Percentiles rank a stretch among this genome's conserved stretches.
Evolutionary conservation across 2,888 invertebrate genomes (phyloP).

Genomic region (Alentia gelatinosa): DNA sequence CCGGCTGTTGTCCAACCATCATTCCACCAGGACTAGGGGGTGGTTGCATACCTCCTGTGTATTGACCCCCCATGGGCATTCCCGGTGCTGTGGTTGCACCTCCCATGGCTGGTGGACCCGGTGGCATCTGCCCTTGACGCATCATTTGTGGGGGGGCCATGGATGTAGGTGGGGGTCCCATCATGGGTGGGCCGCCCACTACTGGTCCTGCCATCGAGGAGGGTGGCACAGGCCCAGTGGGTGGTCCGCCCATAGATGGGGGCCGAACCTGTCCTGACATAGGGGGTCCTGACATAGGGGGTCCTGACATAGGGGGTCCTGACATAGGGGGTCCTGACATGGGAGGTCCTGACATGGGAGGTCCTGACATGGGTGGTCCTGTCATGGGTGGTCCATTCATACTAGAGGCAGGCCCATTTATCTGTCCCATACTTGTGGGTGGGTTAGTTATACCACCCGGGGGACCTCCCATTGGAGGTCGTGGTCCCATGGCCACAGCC

Average conservation of each 20-base stretch:
- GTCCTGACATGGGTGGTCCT: conserved; percentile 12
- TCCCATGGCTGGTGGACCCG: not conserved
- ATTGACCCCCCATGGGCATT: not conserved
- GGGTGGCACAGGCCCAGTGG: not conserved
- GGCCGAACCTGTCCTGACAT: not conserved
- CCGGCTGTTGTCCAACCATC: not conserved
- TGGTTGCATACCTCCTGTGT: not conserved
- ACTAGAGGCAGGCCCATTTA: conserved; percentile 1
- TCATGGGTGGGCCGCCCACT: conserved; percentile 15
- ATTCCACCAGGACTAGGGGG: not conserved
- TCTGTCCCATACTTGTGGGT: conserved; percentile 27
- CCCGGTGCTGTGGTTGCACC: not conserved
- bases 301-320: not conserved
- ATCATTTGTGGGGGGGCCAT: not conserved
- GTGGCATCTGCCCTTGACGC: not conserved
- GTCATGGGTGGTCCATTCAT: not conserved
- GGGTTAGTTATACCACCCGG: not conserved
- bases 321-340: conserved; percentile 20
- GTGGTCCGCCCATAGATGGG: not conserved
- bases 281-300: not conserved
- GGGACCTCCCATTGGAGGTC: not conserved
- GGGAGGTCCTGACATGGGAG: not conserved
- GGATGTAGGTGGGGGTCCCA: not conserved
- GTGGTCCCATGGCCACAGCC: not conserved
- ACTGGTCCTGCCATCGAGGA: not conserved